Evolutionary conservation across 2,113 vertebrate genomes (phyloP).

Genomic region (Chaenocephalus aceratus): DNA sequence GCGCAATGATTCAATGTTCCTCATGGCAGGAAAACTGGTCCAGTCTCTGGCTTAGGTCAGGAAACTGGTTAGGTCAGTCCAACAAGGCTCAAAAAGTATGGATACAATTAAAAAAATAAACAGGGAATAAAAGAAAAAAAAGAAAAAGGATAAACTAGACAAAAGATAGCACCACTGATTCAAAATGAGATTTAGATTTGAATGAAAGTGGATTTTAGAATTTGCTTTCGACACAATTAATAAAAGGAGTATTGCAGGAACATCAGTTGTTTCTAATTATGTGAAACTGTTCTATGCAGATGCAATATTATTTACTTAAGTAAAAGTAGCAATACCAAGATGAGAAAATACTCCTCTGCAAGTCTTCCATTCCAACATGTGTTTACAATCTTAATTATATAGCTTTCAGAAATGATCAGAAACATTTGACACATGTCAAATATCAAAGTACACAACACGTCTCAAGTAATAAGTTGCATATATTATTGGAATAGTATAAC

Average conservation of each 20-base stretch:
- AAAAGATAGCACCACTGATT: neutral
- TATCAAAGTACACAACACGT: neutral
- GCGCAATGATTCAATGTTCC: too few relatives aligned
- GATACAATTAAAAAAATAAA: too few relatives aligned
- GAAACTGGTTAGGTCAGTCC: too few relatives aligned
- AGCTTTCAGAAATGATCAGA: neutral
- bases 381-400: neutral
- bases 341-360: neutral
- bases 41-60: too few relatives aligned
- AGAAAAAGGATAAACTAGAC: neutral
- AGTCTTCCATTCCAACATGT: neutral
- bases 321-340: too few relatives aligned
- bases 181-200: neutral
- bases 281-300: neutral
- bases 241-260: too few relatives aligned
- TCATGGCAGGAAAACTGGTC: too few relatives aligned
- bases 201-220: constrained; percentile 1
- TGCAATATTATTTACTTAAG: neutral
- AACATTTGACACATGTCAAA: neutral
- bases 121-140: neutral
- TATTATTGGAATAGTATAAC: neutral
- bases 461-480: neutral
- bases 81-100: too few relatives aligned
- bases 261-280: neutral
- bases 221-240: neutral